Evolutionary conservation across 2,797 vertebrate species (phyloP), one percentile per base, ranked within the genome.

Genomic region (Catamblyrhynchus diadema): DNA sequence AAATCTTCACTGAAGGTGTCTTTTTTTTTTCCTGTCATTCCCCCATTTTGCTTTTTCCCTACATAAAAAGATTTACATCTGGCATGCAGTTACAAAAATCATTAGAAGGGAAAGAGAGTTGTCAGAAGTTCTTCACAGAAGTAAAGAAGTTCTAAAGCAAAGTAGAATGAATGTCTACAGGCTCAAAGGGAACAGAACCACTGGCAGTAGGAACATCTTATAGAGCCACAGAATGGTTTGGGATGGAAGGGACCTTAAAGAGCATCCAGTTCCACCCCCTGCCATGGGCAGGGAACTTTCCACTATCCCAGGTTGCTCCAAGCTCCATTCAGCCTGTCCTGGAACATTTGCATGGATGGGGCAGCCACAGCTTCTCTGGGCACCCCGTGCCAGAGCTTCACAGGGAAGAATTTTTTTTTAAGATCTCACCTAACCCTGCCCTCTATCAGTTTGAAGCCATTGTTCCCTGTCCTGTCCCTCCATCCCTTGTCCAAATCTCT

Each of bases 1-100:
- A 97, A 90, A 86, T 83, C 94, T 90, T 86, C 89, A 95, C n/a
- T 41, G 45, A 81, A 96, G 91, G 61, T 42, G 57, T 39, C 10
- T 70, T 74, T 35, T 50, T 57, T 27, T 47, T 21, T 33, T 24
- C 44, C 22, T 44, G 17, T 66, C 41, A 50, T 87, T 81, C 15
- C 54, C n/a, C n/a, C 19, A 35, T 60, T 88, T 90, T 54, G 66
- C 33, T 56, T 86, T 89, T 45, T 50, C 24, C 45, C 15, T 35
- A 14, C 16, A 73, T 39, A 50, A 67, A 60, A 72, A 86, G 27
- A 27, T 81, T 69, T 71, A 50, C 37, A 90, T 67, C 74, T 90
- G 70, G 41, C 33, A 66, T 78, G 25, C 39, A 71, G 81, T 90
- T 94, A 77, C 30, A 84, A 50, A 93, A 79, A 75, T 17, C 24